Evolutionary conservation across 2,797 vertebrate species (phyloP).

Genomic region (Notamacropus eugenii): DNA sequence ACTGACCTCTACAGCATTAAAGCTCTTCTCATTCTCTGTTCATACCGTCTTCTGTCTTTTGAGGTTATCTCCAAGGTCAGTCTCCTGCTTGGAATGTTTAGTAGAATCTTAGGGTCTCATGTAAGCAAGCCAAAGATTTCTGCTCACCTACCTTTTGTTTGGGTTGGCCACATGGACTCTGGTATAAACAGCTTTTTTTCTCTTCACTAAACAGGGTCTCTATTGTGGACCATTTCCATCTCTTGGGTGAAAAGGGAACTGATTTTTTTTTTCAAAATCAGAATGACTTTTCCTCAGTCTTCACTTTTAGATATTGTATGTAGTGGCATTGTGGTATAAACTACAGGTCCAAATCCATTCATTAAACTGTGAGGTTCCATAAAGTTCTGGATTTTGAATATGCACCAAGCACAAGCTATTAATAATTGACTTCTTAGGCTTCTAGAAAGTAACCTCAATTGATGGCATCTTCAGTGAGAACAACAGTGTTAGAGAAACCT

Average conservation of each 20-base stretch:
- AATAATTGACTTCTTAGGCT: conserved; percentile 6
- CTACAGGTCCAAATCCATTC: neutral
- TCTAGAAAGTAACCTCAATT: neutral
- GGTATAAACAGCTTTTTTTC: neutral
- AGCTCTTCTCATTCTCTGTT: neutral
- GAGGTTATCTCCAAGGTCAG: neutral
- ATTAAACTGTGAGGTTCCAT: conserved; percentile 58
- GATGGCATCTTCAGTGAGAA: conserved; percentile 18
- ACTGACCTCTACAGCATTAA: neutral
- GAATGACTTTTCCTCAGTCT: neutral
- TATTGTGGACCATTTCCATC: neutral
- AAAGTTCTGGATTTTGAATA: conserved; percentile 71
- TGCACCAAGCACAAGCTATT: conserved; percentile 53
- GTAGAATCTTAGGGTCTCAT: neutral
- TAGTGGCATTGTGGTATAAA: neutral
- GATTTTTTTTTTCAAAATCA: neutral
- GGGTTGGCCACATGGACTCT: neutral
- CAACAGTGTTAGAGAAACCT: neutral
- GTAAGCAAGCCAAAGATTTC: neutral
- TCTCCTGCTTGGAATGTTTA: neutral
- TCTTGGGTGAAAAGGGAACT: neutral
- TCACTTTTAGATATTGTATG: neutral
- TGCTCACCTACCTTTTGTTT: neutral
- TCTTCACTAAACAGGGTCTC: neutral
- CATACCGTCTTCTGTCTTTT: neutral